Base-by-base conservation (phyloP, 2,888 invertebrate genomes). In the Phortica okadai region DNA sequence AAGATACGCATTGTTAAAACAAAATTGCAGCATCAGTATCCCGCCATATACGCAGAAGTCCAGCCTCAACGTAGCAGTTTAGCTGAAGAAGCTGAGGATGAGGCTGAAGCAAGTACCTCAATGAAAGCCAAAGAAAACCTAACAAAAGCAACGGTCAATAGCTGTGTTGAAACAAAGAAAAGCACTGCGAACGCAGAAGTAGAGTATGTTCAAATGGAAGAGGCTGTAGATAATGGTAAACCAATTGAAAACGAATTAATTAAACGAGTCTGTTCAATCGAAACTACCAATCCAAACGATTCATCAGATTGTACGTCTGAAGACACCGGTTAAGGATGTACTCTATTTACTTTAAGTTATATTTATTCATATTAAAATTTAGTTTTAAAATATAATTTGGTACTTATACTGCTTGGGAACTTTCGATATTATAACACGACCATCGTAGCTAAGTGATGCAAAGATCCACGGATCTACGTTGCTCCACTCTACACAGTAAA, bases 381-480 rank as follows among this genome's bases (percentile, higher is more conserved):
- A 64, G 75, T 73, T 66, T 77, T 93, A 97, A 80, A 97, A 92
- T 83, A 97, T 93, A 88, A 99, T 97, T 92, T 97, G 97, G 90
- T 98, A 98, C 92, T 99, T 99, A 89, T 97, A 96, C 86, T 96
- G 96, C 79, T 96, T 93, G n/a, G 99, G 98, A 33, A 99, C 98
- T 87, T 96, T 93, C 59, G 98, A 98, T 56, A 99, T 95, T 70
- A 99, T 95, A 21, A 99, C 94, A 72, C 99, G 92, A 0, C 99
- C 99, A 92, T 99, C 99, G 91, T 98, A 99, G 90, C 98, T 98
- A 1, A 91, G 81, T 0, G 99, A 99, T n/a, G 99, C 99, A 93
- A 99, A 99, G 77, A 98, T 95, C 99, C 99, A 99, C 14, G 99
- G 98, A 92, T 99, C 99, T 41, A 97, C 97, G 33, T 96, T 95